Evolutionary conservation across 2,113 vertebrate genomes (phyloP).

Genomic region (Nycticebus coucang): DNA sequence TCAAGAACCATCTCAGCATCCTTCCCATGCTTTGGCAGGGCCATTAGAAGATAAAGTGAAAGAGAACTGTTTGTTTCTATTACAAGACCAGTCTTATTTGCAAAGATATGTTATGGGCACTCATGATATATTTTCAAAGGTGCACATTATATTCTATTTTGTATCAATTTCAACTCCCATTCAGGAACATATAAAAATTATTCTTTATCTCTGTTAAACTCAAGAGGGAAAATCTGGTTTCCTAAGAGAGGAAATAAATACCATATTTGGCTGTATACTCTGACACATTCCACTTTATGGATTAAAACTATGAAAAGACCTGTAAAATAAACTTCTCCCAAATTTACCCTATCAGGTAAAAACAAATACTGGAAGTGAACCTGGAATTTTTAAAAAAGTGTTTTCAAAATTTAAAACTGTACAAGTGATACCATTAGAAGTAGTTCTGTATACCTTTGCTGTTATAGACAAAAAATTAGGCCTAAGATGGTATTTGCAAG

Average conservation of each 20-base stretch:
- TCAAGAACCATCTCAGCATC: neutral
- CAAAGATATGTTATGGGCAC: neutral
- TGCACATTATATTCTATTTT: neutral
- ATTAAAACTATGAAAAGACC: neutral
- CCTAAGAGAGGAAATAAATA: neutral
- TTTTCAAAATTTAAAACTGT: constrained; percentile 10
- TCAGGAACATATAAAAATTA: neutral
- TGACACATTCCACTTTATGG: neutral
- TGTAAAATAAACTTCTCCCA: neutral
- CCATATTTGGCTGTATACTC: neutral
- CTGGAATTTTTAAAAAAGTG: neutral
- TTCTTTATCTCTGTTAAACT: neutral
- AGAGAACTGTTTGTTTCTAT: neutral
- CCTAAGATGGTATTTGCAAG: neutral
- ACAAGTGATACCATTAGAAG: neutral
- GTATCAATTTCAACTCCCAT: neutral
- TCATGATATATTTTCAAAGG: neutral
- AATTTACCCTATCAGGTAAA: neutral
- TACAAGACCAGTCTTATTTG: neutral
- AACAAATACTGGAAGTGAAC: neutral
- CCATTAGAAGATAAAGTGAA: neutral
- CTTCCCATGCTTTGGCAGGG: neutral
- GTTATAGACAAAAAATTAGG: neutral
- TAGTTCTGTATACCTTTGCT: neutral
- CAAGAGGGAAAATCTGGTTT: neutral